Conservation (phyloP, 2,113 vertebrate species). For the Gallinago media region DNA sequence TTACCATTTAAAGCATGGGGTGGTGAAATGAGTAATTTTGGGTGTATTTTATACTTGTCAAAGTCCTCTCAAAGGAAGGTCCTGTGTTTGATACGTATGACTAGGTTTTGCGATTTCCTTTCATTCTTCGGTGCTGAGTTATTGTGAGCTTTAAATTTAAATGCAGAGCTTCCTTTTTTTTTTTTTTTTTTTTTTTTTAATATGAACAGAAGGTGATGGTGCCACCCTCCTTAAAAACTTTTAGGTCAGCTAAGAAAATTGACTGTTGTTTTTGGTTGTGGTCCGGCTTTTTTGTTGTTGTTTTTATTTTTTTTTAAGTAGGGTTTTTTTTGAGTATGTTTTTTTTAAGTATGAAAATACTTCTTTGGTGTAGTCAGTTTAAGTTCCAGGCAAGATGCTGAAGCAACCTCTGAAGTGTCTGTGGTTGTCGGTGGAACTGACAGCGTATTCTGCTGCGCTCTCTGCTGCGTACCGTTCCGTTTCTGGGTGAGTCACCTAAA, state of each 20-base stretch:
- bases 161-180: background rate
- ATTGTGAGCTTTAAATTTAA: background rate
- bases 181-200: background rate
- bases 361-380: background rate
- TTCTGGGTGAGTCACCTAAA: slow-evolving; percentile 16
- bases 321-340: background rate
- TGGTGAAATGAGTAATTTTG: background rate
- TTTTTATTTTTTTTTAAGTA: background rate
- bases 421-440: background rate
- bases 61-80: background rate
- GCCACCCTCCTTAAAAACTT: background rate
- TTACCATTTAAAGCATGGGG: background rate
- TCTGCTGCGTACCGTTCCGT: background rate
- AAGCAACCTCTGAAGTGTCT: background rate
- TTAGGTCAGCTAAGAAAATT: background rate
- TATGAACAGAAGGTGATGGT: background rate
- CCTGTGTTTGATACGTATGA: background rate
- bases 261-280: background rate
- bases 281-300: background rate
- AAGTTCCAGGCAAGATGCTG: background rate
- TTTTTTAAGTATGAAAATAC: background rate
- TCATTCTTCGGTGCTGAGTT: background rate
- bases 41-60: background rate
- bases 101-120: background rate
- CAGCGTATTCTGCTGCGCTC: background rate